These are phyloP conservation scores for Acanthisitta chloris DNA, from an alignment of 2,113 vertebrate species.

Conservation along the genomic window DNA sequence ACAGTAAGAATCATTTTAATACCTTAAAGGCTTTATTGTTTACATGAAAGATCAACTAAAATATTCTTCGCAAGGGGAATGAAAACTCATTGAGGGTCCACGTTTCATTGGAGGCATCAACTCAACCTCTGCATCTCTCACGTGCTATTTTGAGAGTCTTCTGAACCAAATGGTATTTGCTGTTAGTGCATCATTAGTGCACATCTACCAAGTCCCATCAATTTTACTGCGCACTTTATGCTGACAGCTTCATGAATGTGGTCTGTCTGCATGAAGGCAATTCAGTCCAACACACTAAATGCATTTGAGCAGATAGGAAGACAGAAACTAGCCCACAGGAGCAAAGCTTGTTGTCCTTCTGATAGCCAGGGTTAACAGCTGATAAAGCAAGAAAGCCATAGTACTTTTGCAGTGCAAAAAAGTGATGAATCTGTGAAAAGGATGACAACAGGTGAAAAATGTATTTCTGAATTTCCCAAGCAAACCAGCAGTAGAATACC, in stretches of 20 bases:
- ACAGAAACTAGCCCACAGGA: not conserved
- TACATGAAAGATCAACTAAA: not conserved
- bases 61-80: not conserved
- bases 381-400: not conserved
- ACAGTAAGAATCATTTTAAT: not conserved
- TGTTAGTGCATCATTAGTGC: fast-evolving
- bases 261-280: not conserved
- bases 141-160: not conserved
- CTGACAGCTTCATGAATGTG: not conserved
- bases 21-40: not conserved
- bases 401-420: not conserved
- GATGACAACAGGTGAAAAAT: not conserved
- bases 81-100: not conserved
- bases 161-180: not conserved
- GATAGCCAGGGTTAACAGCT: not conserved
- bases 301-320: not conserved
- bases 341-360: not conserved
- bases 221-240: not conserved
- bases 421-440: not conserved
- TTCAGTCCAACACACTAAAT: not conserved
- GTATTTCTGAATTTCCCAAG: not conserved
- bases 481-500: not conserved
- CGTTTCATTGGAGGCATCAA: not conserved
- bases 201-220: not conserved
- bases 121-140: not conserved